A percentile compares a stretch with the other conserved stretches of the same genome.
These are phyloP conservation scores for Drosophila micromelanica DNA, from an alignment of 1,140 invertebrate genomes.

Conservation along the genomic window DNA sequence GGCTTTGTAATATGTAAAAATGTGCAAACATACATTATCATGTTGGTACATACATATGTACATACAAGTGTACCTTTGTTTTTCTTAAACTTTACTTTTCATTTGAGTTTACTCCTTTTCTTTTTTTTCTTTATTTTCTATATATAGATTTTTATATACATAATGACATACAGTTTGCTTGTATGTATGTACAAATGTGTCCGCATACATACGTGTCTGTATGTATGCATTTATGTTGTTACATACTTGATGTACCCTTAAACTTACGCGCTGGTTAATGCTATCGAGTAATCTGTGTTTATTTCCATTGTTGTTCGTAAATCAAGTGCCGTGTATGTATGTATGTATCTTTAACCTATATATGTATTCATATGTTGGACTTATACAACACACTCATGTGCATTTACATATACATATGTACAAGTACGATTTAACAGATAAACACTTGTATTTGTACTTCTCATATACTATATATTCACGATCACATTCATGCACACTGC, in stretches of 20 bases:
- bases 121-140: neutral
- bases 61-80: neutral
- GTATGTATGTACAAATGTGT: neutral
- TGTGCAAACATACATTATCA: neutral
- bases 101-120: neutral
- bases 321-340: slow-evolving; percentile 23
- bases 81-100: no score
- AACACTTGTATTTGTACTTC: slow-evolving; percentile 23
- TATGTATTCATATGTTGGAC: slow-evolving; percentile 13
- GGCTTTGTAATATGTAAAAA: neutral
- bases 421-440: neutral
- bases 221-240: slow-evolving; percentile 10
- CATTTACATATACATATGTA: neutral
- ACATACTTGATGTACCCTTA: slow-evolving; percentile 30
- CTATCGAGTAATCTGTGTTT: slow-evolving; percentile 30
- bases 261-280: slow-evolving; percentile 23
- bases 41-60: slow-evolving; percentile 3
- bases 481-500: slow-evolving; percentile 11
- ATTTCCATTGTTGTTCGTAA: slow-evolving; percentile 20
- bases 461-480: slow-evolving; percentile 23
- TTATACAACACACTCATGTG: neutral
- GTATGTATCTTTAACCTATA: slow-evolving; percentile 21
- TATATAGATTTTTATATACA: neutral
- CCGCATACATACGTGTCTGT: neutral
- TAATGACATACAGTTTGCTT: neutral